These are phyloP conservation scores for Gortyna flavago DNA, from an alignment of 2,888 invertebrate genomes.

Conservation along the genomic window DNA sequence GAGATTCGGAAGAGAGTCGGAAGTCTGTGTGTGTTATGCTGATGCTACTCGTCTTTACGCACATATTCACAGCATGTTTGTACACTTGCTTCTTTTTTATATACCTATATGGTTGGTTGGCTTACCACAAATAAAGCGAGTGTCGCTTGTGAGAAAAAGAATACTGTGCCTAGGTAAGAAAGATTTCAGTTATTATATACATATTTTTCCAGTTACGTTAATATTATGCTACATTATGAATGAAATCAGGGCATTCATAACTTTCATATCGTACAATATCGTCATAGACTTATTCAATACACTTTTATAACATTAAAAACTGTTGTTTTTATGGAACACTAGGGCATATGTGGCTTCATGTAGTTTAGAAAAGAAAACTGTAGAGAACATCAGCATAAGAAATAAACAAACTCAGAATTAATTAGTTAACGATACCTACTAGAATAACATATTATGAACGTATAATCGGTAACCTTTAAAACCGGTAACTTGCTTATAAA, in stretches of 20 bases:
- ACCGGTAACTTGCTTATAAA: slow-evolving; percentile 4
- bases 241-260: neutral
- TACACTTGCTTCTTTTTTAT: too few relatives aligned
- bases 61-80: too few relatives aligned
- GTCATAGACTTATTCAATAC: neutral
- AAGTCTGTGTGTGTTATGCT: too few relatives aligned
- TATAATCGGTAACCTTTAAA: neutral
- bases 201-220: neutral
- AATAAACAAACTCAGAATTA: too few relatives aligned
- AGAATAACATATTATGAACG: neutral
- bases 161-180: neutral
- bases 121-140: too few relatives aligned
- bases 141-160: too few relatives aligned
- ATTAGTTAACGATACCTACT: neutral
- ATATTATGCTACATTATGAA: neutral
- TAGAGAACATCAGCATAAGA: neutral
- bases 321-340: slow-evolving; percentile 1
- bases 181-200: neutral
- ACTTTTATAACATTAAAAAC: neutral
- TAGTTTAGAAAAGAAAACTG: neutral
- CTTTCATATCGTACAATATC: neutral
- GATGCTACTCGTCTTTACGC: too few relatives aligned
- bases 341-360: neutral
- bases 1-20: too few relatives aligned
- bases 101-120: too few relatives aligned